Evolutionary conservation across 2,113 vertebrate genomes (phyloP).

Genomic region (Parotia lawesii): DNA sequence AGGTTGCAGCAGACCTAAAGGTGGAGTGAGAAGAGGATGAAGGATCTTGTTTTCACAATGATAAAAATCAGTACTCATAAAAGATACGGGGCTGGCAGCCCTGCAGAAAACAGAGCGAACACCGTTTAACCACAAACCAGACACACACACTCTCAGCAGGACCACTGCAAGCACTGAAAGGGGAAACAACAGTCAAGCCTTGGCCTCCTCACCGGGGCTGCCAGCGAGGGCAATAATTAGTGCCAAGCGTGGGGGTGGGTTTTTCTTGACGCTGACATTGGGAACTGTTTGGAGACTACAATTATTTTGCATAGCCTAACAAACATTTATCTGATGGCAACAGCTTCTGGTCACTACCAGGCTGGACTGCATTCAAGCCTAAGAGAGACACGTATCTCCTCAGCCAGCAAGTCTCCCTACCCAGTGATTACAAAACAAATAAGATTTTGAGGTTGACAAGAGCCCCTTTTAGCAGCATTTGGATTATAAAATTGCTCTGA

Average conservation of each 20-base stretch:
- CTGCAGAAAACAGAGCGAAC: slow-evolving; percentile 8
- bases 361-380: slow-evolving; percentile 21
- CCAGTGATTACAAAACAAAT: slow-evolving; percentile 40
- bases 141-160: slow-evolving; percentile 28
- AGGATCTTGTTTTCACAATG: slow-evolving; percentile 26
- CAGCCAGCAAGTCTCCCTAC: slow-evolving; percentile 13
- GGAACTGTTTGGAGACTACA: neutral
- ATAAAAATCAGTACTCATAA: slow-evolving; percentile 47
- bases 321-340: slow-evolving; percentile 37
- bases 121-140: slow-evolving; percentile 58
- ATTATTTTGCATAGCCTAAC: slow-evolving; percentile 22
- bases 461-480: slow-evolving; percentile 59
- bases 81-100: slow-evolving; percentile 16
- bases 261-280: neutral
- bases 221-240: slow-evolving; percentile 10
- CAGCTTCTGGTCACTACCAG: slow-evolving; percentile 37
- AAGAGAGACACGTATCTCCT: neutral
- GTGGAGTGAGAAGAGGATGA: neutral
- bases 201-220: neutral
- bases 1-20: neutral
- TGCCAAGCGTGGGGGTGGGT: neutral
- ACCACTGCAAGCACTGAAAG: slow-evolving; percentile 37
- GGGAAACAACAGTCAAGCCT: slow-evolving; percentile 37
- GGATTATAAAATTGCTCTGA: slow-evolving; percentile 60
- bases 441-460: slow-evolving; percentile 60